Evolutionary conservation across 2,888 invertebrate genomes (phyloP), one percentile per base, ranked within the genome.

Genomic region (Tigriopus californicus): DNA sequence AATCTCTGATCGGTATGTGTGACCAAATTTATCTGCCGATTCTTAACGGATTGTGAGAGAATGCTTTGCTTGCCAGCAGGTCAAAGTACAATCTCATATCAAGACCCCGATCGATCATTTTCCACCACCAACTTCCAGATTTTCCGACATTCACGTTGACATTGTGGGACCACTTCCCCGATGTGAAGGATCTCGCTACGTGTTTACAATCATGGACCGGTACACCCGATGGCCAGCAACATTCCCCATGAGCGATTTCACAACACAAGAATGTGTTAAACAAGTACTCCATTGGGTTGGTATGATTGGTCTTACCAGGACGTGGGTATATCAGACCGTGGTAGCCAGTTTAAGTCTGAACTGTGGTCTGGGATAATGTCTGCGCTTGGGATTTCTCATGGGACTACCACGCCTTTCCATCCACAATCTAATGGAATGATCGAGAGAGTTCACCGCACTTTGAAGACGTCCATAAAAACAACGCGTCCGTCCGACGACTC

Each of bases 201-300:
- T 24, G 12, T 44, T 57, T 4, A 54, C 55, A 1, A 22, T 13
- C 5, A 13, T 57, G 1, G 57, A 57, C 22, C 13, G 55, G 3
- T 57, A n/a, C 22, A 57, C 55, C 13, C 13, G 57, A 11, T 57
- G 42, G 46, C 57, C 53, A 22, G 57, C 20, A 8, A 49, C n/a
- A 4, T 46, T 18, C 10, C 55, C 57, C 24, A 24, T 57, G 46
- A n/a, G 13, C 3, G 13, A 33, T 13, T 24, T 20, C 1, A 18
- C 57, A 1, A 47, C 55, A 1, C n/a, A 13, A 13, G 44, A 18
- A 15, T 18, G 15, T 6, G 8, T 33, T 8, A 33, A 33, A 33
- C 33, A 33, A 33, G 4, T 46, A 15, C 46, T 18, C 8, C 15
- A 20, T 46, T 46, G 46, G 46, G 20, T 46, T 46, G 15, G 15